Base-by-base conservation (phyloP, 37 sponge, comb jelly and placozoan species). In the Halichondria panicea region DNA sequence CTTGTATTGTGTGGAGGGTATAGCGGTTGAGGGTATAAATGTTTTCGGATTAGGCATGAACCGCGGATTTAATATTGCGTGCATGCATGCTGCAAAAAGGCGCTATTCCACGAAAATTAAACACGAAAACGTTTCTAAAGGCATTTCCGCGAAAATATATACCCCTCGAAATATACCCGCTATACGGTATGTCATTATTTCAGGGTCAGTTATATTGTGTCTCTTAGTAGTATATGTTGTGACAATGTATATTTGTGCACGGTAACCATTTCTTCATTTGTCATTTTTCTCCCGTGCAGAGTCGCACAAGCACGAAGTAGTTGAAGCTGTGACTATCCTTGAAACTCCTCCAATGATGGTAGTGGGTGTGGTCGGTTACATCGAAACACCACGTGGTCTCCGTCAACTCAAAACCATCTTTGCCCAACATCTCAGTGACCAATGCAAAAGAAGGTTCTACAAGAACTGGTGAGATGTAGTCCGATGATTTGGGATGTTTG, bases 381-480 rank as follows among this genome's bases (percentile, higher is more conserved):
- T 93, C 0, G 99, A 99, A 81, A 99, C 99, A 4, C 99, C 99
- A 0, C 89, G 97, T 48, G 99, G 99, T 9, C 83, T 96, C 21
- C 80, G 99, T 6, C 71, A 91, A 21, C 88, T 96, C 63, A 93
- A 91, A 46, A 99, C 99, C 42, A 84, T 99, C 62, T 96, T 91
- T 75, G 94, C 99, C 50, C 94, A 99, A 71, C 97, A 99, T 54
- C 58, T 99, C 75, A 96, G 87, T 79, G 97, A 91, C 31, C 94
- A 93, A 41, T 99, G 99, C 92, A 91, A 78, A 80, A 78, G 99
- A 28, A 87, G 99, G 27, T 99, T 99, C 86, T 99, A 99, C 90
- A 95, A 95, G 84, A 95, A 93, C 99, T 99, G 99, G 99, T 99
- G 70, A 39, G 91, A 50, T 1, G 45, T 24, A 35, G 33, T 61